Evolutionary conservation across 2,113 vertebrate genomes (phyloP).

Genomic region (Protomyctophum bolini): DNA sequence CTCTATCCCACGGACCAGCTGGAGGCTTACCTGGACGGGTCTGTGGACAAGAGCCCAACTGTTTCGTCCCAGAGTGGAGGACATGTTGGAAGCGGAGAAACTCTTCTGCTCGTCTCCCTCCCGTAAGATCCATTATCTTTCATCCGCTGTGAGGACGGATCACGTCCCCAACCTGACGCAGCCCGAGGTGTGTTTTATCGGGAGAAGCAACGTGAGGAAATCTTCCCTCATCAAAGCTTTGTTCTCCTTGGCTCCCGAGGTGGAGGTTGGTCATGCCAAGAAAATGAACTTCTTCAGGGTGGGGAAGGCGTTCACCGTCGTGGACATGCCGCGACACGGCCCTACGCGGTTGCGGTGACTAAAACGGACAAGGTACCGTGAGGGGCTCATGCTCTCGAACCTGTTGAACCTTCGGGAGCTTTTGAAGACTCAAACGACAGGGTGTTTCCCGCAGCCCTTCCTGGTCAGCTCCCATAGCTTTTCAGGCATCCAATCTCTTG

Average conservation of each 20-base stretch:
- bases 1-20: constrained; percentile 84
- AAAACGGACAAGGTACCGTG: too few species aligned
- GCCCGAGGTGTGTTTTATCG: constrained; percentile 96
- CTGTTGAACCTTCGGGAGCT: too few species aligned
- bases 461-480: too few species aligned
- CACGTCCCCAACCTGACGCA: constrained; percentile 77
- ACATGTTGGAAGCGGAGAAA: constrained; percentile 81
- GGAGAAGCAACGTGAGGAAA: constrained; percentile 97
- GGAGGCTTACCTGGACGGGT: constrained; percentile 73
- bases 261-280: constrained; percentile 95
- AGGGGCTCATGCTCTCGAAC: too few species aligned
- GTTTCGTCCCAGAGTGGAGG: constrained; percentile 82
- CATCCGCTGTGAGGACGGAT: constrained; percentile 85
- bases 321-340: constrained; percentile 98
- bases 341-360: too few species aligned
- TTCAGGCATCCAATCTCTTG: too few species aligned
- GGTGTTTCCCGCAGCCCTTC: too few species aligned
- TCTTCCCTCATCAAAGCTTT: constrained; percentile 91
- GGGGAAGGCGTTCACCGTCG: constrained; percentile 87
- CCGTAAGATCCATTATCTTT: constrained; percentile 82
- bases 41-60: constrained; percentile 56
- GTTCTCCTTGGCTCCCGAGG: constrained; percentile 89
- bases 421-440: too few species aligned
- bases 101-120: constrained; percentile 73
- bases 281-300: constrained; percentile 97